Percentiles rank a stretch among this genome's conserved stretches.
These are phyloP conservation scores for Pristionchus mayeri DNA, from an alignment of 2,888 invertebrate genomes.

Conservation along the genomic window DNA sequence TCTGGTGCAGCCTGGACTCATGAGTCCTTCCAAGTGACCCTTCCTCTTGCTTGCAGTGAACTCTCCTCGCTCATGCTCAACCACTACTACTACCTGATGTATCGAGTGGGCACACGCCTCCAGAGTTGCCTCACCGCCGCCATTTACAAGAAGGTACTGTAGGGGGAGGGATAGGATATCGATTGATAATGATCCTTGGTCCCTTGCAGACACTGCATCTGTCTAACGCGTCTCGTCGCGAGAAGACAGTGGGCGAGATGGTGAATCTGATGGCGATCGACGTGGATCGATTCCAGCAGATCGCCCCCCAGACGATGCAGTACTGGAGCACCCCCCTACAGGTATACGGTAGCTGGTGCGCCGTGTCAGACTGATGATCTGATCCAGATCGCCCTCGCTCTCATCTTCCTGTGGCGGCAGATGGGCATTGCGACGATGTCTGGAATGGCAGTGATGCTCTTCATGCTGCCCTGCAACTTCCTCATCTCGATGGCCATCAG, in stretches of 20 bases:
- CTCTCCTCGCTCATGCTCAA: constrained; percentile 73
- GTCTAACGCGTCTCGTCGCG: constrained; percentile 78
- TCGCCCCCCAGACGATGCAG: constrained; percentile 75
- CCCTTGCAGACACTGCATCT: constrained; percentile 76
- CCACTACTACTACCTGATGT: constrained; percentile 75
- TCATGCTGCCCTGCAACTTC: constrained; percentile 83
- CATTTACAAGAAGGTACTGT: constrained; percentile 76
- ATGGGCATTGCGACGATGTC: constrained; percentile 89
- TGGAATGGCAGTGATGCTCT: constrained; percentile 93
- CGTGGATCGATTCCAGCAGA: constrained; percentile 78
- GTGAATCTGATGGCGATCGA: constrained; percentile 80
- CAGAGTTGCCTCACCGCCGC: constrained; percentile 73
- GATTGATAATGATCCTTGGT: neutral
- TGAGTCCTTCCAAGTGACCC: neutral
- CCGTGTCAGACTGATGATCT: constrained; percentile 63
- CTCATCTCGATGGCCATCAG: constrained; percentile 73
- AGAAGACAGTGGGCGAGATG: constrained; percentile 80
- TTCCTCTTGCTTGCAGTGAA: constrained; percentile 57
- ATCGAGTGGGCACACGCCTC: constrained; percentile 73
- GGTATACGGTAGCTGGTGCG: constrained; percentile 50
- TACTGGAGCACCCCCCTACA: constrained; percentile 75
- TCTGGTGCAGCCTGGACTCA: too few species aligned
- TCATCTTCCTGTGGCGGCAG: constrained; percentile 78
- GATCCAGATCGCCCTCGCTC: constrained; percentile 63
- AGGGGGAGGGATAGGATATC: neutral